Evolutionary conservation across 2,888 invertebrate genomes (phyloP).

Genomic region (Tipula lateralis): DNA sequence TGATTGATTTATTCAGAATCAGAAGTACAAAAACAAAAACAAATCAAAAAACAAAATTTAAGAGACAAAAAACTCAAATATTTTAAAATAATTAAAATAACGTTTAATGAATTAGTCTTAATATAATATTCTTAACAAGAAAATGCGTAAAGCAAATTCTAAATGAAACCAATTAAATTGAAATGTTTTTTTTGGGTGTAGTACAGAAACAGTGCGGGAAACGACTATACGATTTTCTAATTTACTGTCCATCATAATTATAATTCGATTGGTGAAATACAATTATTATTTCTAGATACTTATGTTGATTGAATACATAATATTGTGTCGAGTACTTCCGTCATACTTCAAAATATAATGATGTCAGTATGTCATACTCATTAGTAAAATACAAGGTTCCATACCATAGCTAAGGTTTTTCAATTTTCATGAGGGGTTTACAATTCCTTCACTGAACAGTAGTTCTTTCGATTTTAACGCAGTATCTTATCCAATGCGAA

Average conservation of each 20-base stretch:
- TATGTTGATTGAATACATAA: no score
- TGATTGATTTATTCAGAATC: not conserved
- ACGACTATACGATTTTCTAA: not conserved
- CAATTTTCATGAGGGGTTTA: no score
- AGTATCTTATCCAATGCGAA: no score
- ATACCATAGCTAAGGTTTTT: no score
- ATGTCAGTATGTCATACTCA: no score
- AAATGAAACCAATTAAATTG: slow-evolving; percentile 16
- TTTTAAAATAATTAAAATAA: slow-evolving; percentile 11
- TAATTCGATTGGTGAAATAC: not conserved
- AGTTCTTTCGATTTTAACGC: no score
- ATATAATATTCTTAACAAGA: not conserved
- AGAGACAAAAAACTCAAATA: not conserved
- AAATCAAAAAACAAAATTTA: not conserved
- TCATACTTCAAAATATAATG: no score
- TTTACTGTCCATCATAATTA: not conserved
- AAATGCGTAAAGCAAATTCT: not conserved
- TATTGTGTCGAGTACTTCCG: no score
- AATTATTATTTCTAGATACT: not conserved
- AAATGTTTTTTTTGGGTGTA: not conserved
- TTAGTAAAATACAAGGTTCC: no score
- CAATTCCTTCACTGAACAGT: no score
- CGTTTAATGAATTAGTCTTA: not conserved
- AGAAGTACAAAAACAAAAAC: not conserved
- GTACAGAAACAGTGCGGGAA: not conserved